Evolutionary conservation across 2,888 invertebrate species (phyloP), one percentile per base, ranked within the genome.

Genomic region (Eristalinus aeneus): DNA sequence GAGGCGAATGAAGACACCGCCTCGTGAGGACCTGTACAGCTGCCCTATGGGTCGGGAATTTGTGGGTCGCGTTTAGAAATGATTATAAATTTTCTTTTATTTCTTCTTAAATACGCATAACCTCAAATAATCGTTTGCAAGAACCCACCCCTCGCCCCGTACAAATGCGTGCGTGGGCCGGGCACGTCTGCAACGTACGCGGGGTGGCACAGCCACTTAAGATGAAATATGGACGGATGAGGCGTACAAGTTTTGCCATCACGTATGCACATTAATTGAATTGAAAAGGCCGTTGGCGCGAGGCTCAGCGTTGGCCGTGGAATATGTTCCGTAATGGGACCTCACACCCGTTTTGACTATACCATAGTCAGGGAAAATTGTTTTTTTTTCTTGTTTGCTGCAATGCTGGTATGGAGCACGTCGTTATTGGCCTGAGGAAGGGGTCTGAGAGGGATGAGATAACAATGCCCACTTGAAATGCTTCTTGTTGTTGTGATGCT

Each of bases 191-290:
- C 46, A 8, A 27, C 8, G 85, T 74, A 77, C 73, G 9, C 56
- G 69, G 74, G 67, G 46, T 56, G 54, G 56, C 22, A 65, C 54
- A 74, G 71, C 82, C 82, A 82, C 78, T 86, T 86, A 74, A 71
- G 82, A 86, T 86, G 77, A 86, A 86, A 78, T 71, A 86, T 86
- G 74, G 53, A 27, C 71, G 73, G 74, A 86, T 82, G 77, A 86
- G 82, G 74, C 77, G 56, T 82, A 77, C 73, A 69, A 82, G 86
- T 81, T 82, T 76, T 82, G 65, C 74, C 82, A 77, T 86, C 86
- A 86, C 86, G 86, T 86, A 86, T 86, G 86, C 74, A 78, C 86
- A 86, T 86, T 86, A 86, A 86, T 86, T 86, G 86, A 86, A 86
- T 86, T 86, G 71, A 86, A 86, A 81, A 39, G 74, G 71, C 69